Evolutionary conservation across 2,113 vertebrate genomes (phyloP), one percentile per base, ranked within the genome.

Genomic region (Lichenostomus cassidix): DNA sequence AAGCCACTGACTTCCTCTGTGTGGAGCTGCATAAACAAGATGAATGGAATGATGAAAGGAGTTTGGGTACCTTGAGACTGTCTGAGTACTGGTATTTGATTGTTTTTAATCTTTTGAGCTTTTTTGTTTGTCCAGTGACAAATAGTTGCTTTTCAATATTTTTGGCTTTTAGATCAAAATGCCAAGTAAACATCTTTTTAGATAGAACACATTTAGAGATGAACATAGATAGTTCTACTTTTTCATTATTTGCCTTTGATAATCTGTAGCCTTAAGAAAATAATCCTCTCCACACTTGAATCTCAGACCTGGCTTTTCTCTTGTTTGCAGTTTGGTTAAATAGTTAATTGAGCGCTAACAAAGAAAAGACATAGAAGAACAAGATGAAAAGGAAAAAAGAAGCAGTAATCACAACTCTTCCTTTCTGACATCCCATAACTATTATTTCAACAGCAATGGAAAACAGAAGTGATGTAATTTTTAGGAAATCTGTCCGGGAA

Each of bases 401-500:
- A 64, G 7, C 15, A 46, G 42, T 58, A 91, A 94, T 78, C 14
- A 77, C 19, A 46, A 24, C 17, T 74, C 28, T 16, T 24, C 12
- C 7, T 41, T 94, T 81, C 68, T 88, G 76, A 81, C 33, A 70
- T 59, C 17, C 5, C 37, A 27, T 46, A 89, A 49, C 60, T 75
- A 75, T 49, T 62, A 53, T 86, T 79, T 95, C 58, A 94, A 75
- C 25, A 76, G 37, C 20, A 42, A 23, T 39, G 53, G 53, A 80
- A 95, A 96, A 49, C 19, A 73, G 33, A 91, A 84, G 52, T 90
- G 9, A 94, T 91, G 74, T 17, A 64, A 94, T 58, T 60, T 83
- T 91, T 71, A 91, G 77, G 87, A 95, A 91, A 89, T 91, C 74
- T 29, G 10, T 74, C 39, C 3, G 3, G 83, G 79, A 91, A 89